Evolutionary conservation across 2,797 vertebrate species (phyloP), one percentile per base, ranked within the genome.

Genomic region (Enteromius mattozi): DNA sequence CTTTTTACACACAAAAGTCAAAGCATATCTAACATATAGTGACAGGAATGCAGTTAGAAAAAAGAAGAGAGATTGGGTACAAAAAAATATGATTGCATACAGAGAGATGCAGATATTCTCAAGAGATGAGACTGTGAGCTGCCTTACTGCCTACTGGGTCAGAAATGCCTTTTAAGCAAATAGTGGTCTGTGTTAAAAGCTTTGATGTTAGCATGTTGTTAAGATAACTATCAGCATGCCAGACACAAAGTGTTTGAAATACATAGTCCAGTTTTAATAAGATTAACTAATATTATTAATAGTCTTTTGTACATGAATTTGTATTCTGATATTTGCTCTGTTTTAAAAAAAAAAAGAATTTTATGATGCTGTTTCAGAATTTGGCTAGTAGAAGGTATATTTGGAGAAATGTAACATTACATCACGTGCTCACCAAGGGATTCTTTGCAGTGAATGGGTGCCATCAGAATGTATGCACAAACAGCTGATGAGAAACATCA

Each of bases 21-120:
- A 72, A 59, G 54, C 66, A 47, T 63, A 78, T 78, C 83, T 37
- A 84, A 63, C 74, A 78, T 77, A 59, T 69, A 51, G 47, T 42
- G 35, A 77, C 61, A 76, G 63, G 33, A 83, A 78, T 59, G 49
- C 19, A 69, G 45, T 51, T 68, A 14, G 16, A 56, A 66, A 70
- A 56, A 21, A 40, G 17, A 49, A 65, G 10, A 61, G 27, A 66
- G 42, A 65, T 66, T 82, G 42, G 12, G 21, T 65, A 79, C 16
- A 40, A 9, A 61, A 51, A 68, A 47, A 74, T 16, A 42, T 8
- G 33, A 76, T 49, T 56, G 63, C 63, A 77, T 45, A 66, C 61
- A 83, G 9, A 83, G 33, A 30, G n/a, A 82, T 33, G 51, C 56
- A 40, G 56, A 51, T 35, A 65, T 24, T 66, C 30, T 51, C 4